Conservation (phyloP, 2,113 vertebrate species). For the Urocynchramus pylzowi region DNA sequence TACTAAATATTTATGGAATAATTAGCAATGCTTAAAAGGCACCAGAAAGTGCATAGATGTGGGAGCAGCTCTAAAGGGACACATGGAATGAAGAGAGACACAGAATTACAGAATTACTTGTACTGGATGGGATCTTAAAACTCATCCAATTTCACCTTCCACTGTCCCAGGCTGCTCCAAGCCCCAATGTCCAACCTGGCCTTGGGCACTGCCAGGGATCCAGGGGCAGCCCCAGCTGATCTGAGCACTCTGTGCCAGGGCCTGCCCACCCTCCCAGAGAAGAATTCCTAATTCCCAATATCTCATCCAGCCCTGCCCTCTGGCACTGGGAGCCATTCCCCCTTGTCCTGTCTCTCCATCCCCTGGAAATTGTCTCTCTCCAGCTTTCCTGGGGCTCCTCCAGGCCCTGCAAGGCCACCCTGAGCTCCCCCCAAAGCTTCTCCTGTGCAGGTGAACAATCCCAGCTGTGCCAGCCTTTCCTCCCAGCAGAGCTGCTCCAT, state of each 20-base stretch:
- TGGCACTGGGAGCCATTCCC: background rate
- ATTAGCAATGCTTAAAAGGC: background rate
- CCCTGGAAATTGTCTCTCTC: background rate
- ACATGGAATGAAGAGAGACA: background rate
- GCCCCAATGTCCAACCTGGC: background rate
- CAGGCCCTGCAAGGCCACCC: background rate
- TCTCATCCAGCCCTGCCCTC: background rate
- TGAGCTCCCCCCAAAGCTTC: no score
- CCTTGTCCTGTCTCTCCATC: fast-evolving
- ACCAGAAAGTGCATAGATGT: background rate
- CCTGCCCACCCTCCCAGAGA: background rate
- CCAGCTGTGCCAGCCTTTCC: background rate
- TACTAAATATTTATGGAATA: background rate
- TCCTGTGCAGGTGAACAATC: background rate
- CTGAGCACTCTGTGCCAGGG: background rate
- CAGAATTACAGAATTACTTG: background rate
- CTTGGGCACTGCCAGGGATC: background rate
- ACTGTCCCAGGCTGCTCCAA: background rate
- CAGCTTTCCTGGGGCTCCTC: background rate
- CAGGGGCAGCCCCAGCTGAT: background rate
- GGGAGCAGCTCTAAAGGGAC: background rate
- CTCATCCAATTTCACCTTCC: fast-evolving
- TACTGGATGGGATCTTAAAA: background rate
- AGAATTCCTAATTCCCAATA: background rate
- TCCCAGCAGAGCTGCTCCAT: background rate